Conservation (phyloP, 2,797 vertebrate genomes). For the Sternarchorhynchus goeldii region DNA sequence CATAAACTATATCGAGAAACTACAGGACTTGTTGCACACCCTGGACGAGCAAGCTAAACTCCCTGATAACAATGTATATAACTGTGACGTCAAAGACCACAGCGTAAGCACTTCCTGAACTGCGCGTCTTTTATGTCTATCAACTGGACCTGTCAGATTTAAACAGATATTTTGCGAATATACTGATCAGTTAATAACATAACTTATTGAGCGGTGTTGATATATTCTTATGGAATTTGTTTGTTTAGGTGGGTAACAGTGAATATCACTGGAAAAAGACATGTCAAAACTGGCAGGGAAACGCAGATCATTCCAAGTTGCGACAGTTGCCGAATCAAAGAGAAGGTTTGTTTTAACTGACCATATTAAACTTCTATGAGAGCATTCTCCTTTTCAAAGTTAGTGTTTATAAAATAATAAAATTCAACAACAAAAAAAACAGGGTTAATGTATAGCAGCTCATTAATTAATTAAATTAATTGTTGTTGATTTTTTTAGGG, state of each 20-base stretch:
- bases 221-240: constrained; percentile 43
- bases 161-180: background rate
- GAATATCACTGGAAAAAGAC: constrained; percentile 82
- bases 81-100: constrained; percentile 68
- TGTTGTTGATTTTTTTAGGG: constrained; percentile 60
- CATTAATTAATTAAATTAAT: background rate
- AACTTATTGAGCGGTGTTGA: constrained; percentile 9
- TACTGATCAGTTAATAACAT: background rate
- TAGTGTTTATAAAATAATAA: background rate
- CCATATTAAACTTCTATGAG: background rate
- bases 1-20: constrained; percentile 94
- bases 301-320: constrained; percentile 86
- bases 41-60: constrained; percentile 89
- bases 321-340: constrained; percentile 72
- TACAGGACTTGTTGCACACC: constrained; percentile 90
- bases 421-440: too few relatives aligned
- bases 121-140: background rate
- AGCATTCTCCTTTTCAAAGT: background rate
- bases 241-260: constrained; percentile 72
- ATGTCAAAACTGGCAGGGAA: constrained; percentile 83
- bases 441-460: background rate
- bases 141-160: too few relatives aligned
- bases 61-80: constrained; percentile 77
- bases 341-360: constrained; percentile 79
- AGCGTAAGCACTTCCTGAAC: constrained; percentile 64